A percentile compares a stretch with the other conserved stretches of the same genome.
Evolutionary conservation across 1,140 invertebrate species (phyloP).

Genomic region (Probaryconus sp.): DNA sequence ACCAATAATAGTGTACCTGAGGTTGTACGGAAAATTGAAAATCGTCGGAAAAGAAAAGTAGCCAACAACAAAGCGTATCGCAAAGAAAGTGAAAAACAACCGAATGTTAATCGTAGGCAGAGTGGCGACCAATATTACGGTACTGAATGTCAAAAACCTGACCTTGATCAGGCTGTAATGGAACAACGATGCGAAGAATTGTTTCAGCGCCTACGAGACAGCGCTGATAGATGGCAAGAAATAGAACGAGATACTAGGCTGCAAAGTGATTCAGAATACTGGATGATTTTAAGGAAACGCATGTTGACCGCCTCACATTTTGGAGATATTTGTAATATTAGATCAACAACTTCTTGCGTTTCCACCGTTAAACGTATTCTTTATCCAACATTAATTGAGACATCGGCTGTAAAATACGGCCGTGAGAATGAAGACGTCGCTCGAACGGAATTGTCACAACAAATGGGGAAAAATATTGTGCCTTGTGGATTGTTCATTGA

Average conservation of each 20-base stretch:
- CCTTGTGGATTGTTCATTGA: conserved; percentile 73
- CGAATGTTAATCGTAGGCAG: not conserved
- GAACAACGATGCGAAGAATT: not conserved
- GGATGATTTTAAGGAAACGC: conserved; percentile 56
- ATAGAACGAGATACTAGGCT: conserved; percentile 60
- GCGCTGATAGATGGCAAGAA: conserved; percentile 12
- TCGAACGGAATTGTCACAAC: conserved; percentile 50
- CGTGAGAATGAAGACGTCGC: conserved; percentile 64
- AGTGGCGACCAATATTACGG: conserved; percentile 55
- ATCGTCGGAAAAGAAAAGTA: conserved; percentile 24
- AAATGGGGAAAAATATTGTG: conserved; percentile 55
- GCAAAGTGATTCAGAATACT: conserved; percentile 58
- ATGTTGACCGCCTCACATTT: conserved; percentile 70
- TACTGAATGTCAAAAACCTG: conserved; percentile 40
- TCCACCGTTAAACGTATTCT: conserved; percentile 62
- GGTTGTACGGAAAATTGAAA: conserved; percentile 20
- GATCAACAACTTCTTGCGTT: conserved; percentile 51
- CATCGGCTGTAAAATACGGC: conserved; percentile 54
- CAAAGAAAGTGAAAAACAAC: not conserved
- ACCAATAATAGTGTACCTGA: conserved; percentile 9
- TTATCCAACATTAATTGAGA: conserved; percentile 47
- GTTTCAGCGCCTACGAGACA: conserved; percentile 1
- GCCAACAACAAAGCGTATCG: conserved; percentile 5
- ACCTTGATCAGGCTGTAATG: conserved; percentile 11
- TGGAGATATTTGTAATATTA: conserved; percentile 60